A percentile compares a stretch with the other conserved stretches of the same genome.
phyloP scores from a whole-genome alignment of 2,797 vertebrate genomes.

The Siniperca scherzeri region DNA sequence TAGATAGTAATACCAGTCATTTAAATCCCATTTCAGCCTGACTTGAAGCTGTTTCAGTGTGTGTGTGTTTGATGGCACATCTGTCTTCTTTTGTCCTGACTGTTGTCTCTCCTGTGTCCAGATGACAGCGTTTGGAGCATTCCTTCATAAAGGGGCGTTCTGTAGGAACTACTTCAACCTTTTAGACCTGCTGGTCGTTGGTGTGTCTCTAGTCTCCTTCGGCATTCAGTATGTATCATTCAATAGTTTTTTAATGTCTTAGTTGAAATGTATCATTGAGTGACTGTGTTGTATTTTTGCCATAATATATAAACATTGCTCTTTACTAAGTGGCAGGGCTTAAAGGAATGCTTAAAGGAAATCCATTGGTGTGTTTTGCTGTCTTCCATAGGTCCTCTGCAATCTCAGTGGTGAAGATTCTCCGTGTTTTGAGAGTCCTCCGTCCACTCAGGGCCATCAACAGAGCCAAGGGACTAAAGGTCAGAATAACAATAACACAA shows the following conservation, averaged over 20 bases:
- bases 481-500: slow-evolving; percentile 59
- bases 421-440: slow-evolving; percentile 95
- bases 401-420: slow-evolving; percentile 98
- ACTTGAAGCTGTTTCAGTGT: neutral
- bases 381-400: slow-evolving; percentile 91
- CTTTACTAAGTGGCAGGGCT: neutral
- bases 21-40: slow-evolving; percentile 8
- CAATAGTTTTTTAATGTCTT: neutral
- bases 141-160: slow-evolving; percentile 98
- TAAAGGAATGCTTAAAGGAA: neutral
- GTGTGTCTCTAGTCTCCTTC: slow-evolving; percentile 98
- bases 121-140: slow-evolving; percentile 98
- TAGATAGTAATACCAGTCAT: neutral
- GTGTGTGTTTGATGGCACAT: neutral
- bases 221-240: slow-evolving; percentile 94
- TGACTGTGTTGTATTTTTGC: neutral
- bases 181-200: slow-evolving; percentile 97
- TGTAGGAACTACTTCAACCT: slow-evolving; percentile 99
- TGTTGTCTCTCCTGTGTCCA: slow-evolving; percentile 75
- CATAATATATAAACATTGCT: neutral
- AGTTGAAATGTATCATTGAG: neutral
- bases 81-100: slow-evolving; percentile 30
- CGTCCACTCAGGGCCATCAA: slow-evolving; percentile 98
- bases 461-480: slow-evolving; percentile 99
- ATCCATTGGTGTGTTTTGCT: neutral